These are phyloP conservation scores for Megaceryle maxima DNA, from an alignment of 2,113 vertebrate species.

Conservation along the genomic window DNA sequence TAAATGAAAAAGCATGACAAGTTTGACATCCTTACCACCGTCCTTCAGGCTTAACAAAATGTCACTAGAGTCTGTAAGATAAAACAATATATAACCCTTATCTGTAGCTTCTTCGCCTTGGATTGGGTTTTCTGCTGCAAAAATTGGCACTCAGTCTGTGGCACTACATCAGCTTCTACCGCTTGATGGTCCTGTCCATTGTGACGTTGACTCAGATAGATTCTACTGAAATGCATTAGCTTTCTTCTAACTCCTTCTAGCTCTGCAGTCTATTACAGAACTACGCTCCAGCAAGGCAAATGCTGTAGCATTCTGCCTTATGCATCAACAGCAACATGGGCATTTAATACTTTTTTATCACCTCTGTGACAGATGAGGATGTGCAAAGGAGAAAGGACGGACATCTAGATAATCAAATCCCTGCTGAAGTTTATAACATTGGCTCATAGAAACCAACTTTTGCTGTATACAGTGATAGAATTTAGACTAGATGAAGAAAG, in stretches of 20 bases:
- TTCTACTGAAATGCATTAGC: neutral
- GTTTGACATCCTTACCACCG: neutral
- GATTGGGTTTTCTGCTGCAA: neutral
- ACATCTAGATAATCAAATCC: neutral
- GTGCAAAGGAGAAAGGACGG: neutral
- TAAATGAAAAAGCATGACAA: neutral
- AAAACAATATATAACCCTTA: slow-evolving; percentile 4
- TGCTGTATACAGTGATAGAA: neutral
- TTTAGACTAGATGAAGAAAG: neutral
- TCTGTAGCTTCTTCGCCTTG: neutral
- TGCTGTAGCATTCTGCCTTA: neutral
- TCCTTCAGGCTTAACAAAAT: neutral
- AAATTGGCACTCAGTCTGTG: neutral
- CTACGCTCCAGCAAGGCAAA: neutral
- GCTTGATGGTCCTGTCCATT: neutral
- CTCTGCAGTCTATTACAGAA: neutral
- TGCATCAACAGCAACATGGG: neutral
- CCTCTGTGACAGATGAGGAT: neutral
- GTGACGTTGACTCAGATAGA: neutral
- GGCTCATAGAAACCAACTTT: neutral
- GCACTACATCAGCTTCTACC: neutral
- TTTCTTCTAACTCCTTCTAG: neutral
- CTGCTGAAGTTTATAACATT: neutral
- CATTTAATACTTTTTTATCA: neutral
- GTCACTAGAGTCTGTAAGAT: neutral